These are phyloP conservation scores for Calvadosia cruxmelitensis DNA, from an alignment of 30 jellyfish, hydroid and myxozoan genomes.

Conservation along the genomic window DNA sequence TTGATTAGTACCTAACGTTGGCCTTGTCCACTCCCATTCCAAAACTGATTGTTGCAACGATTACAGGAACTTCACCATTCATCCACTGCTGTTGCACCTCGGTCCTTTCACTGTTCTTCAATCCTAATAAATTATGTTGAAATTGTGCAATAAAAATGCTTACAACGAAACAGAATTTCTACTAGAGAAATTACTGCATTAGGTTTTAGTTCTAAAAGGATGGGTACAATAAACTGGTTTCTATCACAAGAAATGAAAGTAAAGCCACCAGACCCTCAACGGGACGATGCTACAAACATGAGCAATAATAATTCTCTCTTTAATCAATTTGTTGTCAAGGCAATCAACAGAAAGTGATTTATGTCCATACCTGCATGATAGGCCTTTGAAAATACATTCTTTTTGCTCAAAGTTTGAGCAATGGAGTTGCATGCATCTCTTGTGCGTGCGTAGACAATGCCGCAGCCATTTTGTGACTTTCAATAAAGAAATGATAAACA, in stretches of 20 bases:
- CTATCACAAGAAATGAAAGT: no score
- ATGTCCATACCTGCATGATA: slow-evolving; percentile 97
- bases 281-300: no score
- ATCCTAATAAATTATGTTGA: slow-evolving; percentile 27
- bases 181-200: no score
- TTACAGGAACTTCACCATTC: slow-evolving; percentile 66
- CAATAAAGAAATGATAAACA: no score
- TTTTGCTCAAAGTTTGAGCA: slow-evolving; percentile 48
- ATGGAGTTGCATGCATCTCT: slow-evolving; percentile 71
- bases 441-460: slow-evolving; percentile 88
- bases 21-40: slow-evolving; percentile 99
- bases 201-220: no score
- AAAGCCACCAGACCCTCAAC: no score
- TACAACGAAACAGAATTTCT: neutral
- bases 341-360: no score
- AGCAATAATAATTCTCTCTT: no score
- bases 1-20: slow-evolving; percentile 58
- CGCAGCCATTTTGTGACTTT: slow-evolving; percentile 75
- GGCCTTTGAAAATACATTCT: slow-evolving; percentile 63
- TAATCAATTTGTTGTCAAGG: no score
- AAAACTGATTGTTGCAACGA: slow-evolving; percentile 94
- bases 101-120: slow-evolving; percentile 29
- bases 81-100: slow-evolving; percentile 81
- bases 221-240: no score
- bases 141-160: neutral